phyloP scores from a whole-genome alignment of 2,113 vertebrate species.

The Mus spicilegus region DNA sequence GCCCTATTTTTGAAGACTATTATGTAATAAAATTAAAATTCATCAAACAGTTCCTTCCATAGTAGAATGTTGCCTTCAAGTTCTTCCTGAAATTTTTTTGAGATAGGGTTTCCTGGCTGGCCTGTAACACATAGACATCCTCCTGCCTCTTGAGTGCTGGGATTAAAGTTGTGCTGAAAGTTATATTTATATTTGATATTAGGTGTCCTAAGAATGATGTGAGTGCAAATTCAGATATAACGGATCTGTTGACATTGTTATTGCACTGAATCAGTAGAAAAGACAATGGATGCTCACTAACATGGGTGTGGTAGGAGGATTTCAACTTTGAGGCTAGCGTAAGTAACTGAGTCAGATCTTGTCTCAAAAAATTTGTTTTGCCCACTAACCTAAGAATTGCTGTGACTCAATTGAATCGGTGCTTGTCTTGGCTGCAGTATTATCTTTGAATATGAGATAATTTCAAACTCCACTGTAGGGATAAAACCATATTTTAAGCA shows the following conservation, averaged over 20 bases:
- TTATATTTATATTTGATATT: conserved; percentile 22
- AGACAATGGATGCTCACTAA: not conserved
- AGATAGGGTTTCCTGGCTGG: not conserved
- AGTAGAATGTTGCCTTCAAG: conserved; percentile 31
- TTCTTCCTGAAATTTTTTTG: not conserved
- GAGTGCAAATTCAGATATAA: conserved; percentile 14
- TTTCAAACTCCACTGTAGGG: conserved; percentile 22
- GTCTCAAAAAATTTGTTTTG: not conserved
- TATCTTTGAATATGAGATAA: conserved; percentile 46
- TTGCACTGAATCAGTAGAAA: conserved; percentile 45
- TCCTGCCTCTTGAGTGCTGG: not conserved
- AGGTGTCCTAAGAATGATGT: conserved; percentile 33
- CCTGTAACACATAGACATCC: not conserved
- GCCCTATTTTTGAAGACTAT: conserved; percentile 18
- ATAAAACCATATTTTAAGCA: conserved; percentile 52
- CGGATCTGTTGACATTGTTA: not conserved
- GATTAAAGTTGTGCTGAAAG: not conserved
- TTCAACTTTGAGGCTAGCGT: not conserved
- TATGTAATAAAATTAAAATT: conserved; percentile 5
- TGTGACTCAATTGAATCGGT: conserved; percentile 31
- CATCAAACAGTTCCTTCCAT: conserved; percentile 3
- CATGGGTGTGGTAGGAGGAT: not conserved
- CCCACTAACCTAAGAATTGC: not conserved
- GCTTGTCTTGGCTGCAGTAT: conserved; percentile 41
- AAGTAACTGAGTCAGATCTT: not conserved